These are phyloP conservation scores for Poicephalus gulielmi DNA, from an alignment of 2,113 vertebrate species.

Conservation along the genomic window DNA sequence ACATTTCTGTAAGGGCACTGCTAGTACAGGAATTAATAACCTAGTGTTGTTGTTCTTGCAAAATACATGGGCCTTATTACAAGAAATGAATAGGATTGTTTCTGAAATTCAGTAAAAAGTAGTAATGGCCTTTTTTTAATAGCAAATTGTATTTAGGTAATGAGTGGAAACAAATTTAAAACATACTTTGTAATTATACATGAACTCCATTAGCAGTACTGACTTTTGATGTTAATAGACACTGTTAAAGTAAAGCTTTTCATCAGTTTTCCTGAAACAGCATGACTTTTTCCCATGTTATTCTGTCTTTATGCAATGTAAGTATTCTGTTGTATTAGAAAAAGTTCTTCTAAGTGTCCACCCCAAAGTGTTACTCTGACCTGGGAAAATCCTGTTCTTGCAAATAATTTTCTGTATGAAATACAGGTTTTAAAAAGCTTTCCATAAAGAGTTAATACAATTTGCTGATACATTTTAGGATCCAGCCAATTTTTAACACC, in stretches of 20 bases:
- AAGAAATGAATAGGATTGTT: slow-evolving; percentile 73
- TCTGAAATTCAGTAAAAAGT: slow-evolving; percentile 72
- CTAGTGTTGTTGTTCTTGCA: neutral
- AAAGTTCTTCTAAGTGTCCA: neutral
- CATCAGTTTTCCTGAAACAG: slow-evolving; percentile 14
- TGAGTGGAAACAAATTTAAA: slow-evolving; percentile 70
- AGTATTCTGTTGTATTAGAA: neutral
- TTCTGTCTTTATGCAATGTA: neutral
- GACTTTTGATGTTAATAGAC: slow-evolving; percentile 45
- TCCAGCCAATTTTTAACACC: neutral
- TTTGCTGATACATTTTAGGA: neutral
- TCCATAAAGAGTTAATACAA: neutral
- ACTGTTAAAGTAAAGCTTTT: slow-evolving; percentile 28
- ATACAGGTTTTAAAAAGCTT: neutral
- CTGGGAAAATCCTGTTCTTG: neutral
- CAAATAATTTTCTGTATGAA: neutral
- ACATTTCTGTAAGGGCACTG: neutral
- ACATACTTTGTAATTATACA: slow-evolving; percentile 29
- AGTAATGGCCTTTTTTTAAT: slow-evolving; percentile 42
- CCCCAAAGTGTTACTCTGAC: neutral
- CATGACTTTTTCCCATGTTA: neutral
- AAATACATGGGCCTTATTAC: slow-evolving; percentile 40
- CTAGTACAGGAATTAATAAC: slow-evolving; percentile 57
- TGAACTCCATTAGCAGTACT: slow-evolving; percentile 48
- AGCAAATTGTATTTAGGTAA: slow-evolving; percentile 74